Evolutionary conservation across 2,888 invertebrate species (phyloP).

Genomic region (Marasmarcha lunaedactyla): DNA sequence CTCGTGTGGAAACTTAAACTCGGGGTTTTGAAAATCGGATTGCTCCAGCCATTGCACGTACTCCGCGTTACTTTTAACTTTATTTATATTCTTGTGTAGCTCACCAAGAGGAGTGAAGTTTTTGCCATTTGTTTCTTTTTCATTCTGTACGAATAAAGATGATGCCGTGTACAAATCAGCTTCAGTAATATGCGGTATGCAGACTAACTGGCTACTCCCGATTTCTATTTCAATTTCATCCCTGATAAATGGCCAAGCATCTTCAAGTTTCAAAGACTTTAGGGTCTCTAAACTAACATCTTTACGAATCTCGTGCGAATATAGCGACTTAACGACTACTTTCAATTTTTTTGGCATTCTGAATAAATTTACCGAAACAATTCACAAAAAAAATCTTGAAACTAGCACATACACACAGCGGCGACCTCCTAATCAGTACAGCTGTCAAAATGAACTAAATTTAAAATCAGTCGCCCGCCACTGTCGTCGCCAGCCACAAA

Average conservation of each 20-base stretch:
- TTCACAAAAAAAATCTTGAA: too few relatives aligned
- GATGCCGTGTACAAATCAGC: slow-evolving; percentile 58
- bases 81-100: slow-evolving; percentile 48
- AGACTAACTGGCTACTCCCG: slow-evolving; percentile 58
- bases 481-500: too few relatives aligned
- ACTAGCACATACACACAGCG: too few relatives aligned
- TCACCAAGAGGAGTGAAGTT: slow-evolving; percentile 59
- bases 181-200: slow-evolving; percentile 65
- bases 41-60: slow-evolving; percentile 49
- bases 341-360: slow-evolving; percentile 65
- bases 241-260: slow-evolving; percentile 66
- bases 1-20: slow-evolving; percentile 62
- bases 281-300: slow-evolving; percentile 57
- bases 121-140: slow-evolving; percentile 55
- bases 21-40: slow-evolving; percentile 39
- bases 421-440: too few relatives aligned
- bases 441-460: too few relatives aligned
- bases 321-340: slow-evolving; percentile 59
- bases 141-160: slow-evolving; percentile 60
- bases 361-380: too few relatives aligned
- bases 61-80: slow-evolving; percentile 42
- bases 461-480: too few relatives aligned
- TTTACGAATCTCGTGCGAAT: slow-evolving; percentile 62
- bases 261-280: slow-evolving; percentile 58
- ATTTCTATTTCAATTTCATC: slow-evolving; percentile 66